Conservation (phyloP, 2,113 vertebrate genomes). For the Chrysochloris asiatica region DNA sequence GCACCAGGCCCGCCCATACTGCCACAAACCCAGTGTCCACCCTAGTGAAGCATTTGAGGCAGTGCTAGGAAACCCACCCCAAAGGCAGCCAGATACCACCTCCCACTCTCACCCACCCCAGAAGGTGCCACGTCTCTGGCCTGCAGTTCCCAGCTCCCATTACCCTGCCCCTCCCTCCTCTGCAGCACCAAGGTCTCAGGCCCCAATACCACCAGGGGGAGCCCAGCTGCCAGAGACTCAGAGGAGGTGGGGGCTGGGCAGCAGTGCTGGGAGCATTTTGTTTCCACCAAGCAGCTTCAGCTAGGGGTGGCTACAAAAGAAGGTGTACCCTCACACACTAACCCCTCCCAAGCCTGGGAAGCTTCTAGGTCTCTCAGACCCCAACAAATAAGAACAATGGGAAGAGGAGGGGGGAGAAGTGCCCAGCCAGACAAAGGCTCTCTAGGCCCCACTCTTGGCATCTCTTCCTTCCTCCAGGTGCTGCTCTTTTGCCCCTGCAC, state of each 20-base stretch:
- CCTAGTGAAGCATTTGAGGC: not conserved
- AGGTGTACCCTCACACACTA: conserved; percentile 29
- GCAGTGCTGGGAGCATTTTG: not conserved
- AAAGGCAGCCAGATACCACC: not conserved
- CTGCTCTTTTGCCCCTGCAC: not conserved
- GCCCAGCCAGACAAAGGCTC: conserved; percentile 64
- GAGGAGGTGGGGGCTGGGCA: conserved; percentile 53
- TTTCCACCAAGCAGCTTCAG: conserved; percentile 28
- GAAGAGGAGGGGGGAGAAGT: not conserved
- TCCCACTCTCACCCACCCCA: not conserved
- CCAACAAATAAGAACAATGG: conserved; percentile 60
- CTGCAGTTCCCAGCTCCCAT: not conserved
- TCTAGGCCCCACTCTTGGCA: not conserved
- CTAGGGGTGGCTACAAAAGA: not conserved
- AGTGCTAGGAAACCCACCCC: conserved; percentile 19
- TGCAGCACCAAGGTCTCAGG: not conserved
- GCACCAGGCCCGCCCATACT: conserved; percentile 16
- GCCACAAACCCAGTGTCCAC: not conserved
- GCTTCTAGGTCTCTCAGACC: not conserved
- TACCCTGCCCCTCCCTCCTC: not conserved
- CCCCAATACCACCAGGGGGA: conserved; percentile 61
- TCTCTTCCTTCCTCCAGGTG: conserved; percentile 77
- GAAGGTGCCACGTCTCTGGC: conserved; percentile 37
- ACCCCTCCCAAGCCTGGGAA: conserved; percentile 37
- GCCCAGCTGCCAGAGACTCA: conserved; percentile 6